A percentile compares a stretch with the other conserved stretches of the same genome.
phyloP scores from a whole-genome alignment of 2,888 invertebrate genomes.

The Pollenia amentaria region DNA sequence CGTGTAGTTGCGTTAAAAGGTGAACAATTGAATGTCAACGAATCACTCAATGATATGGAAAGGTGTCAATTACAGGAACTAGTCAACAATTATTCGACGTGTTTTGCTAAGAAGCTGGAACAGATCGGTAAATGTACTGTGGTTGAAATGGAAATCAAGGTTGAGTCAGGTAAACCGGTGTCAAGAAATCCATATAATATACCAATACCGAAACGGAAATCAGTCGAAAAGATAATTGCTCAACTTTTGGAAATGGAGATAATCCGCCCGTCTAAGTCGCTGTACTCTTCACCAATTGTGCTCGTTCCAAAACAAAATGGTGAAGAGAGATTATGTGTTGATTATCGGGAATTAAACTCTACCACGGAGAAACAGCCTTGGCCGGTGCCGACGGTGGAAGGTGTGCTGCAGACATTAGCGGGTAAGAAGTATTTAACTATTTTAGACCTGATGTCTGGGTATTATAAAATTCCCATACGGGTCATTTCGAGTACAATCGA shows the following conservation, averaged over 20 bases:
- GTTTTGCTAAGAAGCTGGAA: slow-evolving; percentile 58
- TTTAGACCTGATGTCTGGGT: slow-evolving; percentile 24
- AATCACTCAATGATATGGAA: no score
- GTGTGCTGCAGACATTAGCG: slow-evolving; percentile 80
- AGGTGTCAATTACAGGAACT: slow-evolving; percentile 1
- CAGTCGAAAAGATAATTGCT: no score
- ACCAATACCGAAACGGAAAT: slow-evolving; percentile 62
- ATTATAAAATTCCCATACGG: slow-evolving; percentile 30
- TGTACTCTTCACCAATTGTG: no score
- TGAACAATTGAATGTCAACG: no score
- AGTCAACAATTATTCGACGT: slow-evolving; percentile 25
- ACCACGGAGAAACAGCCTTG: no score
- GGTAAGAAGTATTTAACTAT: slow-evolving; percentile 56
- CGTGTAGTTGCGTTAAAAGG: no score
- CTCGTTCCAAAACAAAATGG: no score
- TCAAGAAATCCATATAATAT: slow-evolving; percentile 57
- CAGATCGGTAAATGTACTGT: slow-evolving; percentile 55
- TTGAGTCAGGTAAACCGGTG: slow-evolving; percentile 50
- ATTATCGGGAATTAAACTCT: no score
- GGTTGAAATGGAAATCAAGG: slow-evolving; percentile 59
- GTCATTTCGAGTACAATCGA: slow-evolving; percentile 54
- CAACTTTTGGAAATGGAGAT: no score
- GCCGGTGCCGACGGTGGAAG: no score
- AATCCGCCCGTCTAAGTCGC: no score
- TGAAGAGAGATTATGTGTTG: no score